Evolutionary conservation across 2,113 vertebrate species (phyloP).

Genomic region (Pelvicachromis taeniatus): DNA sequence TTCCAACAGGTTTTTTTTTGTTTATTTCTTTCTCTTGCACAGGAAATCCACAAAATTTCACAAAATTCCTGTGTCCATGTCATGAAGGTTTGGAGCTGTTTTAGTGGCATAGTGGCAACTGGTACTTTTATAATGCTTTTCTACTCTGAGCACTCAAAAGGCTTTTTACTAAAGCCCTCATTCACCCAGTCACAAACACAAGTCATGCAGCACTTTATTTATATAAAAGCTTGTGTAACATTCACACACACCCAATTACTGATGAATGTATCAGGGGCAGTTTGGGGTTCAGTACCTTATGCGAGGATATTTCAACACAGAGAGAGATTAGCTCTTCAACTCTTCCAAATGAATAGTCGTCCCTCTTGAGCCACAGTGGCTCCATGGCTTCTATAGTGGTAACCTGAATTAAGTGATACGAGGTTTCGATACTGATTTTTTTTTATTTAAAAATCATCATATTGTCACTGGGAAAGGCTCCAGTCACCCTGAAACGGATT

Average conservation of each 20-base stretch:
- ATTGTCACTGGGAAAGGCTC: not conserved
- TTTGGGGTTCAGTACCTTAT: not conserved
- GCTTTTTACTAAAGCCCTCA: not conserved
- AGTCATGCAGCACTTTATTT: not conserved
- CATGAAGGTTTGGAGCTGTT: not conserved
- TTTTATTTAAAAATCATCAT: rapidly evolving
- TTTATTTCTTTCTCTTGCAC: too few relatives aligned
- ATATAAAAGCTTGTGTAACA: not conserved
- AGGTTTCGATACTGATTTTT: not conserved
- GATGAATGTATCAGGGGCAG: not conserved
- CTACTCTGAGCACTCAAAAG: too few relatives aligned
- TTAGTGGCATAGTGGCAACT: not conserved
- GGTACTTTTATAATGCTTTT: not conserved
- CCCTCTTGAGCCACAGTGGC: not conserved
- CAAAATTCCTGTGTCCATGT: not conserved
- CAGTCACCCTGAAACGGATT: not conserved
- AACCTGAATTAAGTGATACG: not conserved
- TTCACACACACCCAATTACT: not conserved
- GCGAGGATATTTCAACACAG: not conserved
- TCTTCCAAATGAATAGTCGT: not conserved
- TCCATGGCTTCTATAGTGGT: not conserved
- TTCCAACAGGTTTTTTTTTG: too few relatives aligned
- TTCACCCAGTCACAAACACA: not conserved
- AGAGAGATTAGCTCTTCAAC: not conserved
- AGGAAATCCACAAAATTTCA: not conserved